Evolutionary conservation across 1,140 invertebrate genomes (phyloP).

Genomic region (Meloidogyne floridensis): DNA sequence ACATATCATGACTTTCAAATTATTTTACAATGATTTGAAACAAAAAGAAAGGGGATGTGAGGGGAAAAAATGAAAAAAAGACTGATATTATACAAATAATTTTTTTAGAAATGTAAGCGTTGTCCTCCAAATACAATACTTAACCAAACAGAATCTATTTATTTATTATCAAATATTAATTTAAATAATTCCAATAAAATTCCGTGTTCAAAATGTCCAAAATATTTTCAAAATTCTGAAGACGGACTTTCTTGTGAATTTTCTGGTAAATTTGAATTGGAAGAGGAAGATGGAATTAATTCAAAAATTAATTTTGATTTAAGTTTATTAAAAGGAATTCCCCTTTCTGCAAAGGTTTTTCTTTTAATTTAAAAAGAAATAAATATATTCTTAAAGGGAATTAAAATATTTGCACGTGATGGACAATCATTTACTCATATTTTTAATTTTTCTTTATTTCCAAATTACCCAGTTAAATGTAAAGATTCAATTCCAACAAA

Average conservation of each 20-base stretch:
- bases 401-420: slow-evolving; percentile 70
- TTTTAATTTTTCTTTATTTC: slow-evolving; percentile 72
- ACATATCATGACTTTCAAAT: too few species aligned
- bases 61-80: too few species aligned
- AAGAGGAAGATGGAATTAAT: slow-evolving; percentile 45
- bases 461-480: slow-evolving; percentile 52
- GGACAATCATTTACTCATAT: slow-evolving; percentile 72
- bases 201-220: slow-evolving; percentile 41
- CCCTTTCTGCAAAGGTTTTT: slow-evolving; percentile 9
- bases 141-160: slow-evolving; percentile 9
- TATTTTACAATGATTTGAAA: too few species aligned
- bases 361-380: too few species aligned
- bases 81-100: too few species aligned
- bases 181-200: background rate
- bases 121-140: slow-evolving; percentile 39
- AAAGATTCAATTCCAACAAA: slow-evolving; percentile 19
- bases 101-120: slow-evolving; percentile 18
- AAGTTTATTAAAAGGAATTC: background rate
- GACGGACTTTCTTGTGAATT: slow-evolving; percentile 45
- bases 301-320: slow-evolving; percentile 30
- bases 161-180: background rate
- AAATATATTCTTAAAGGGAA: slow-evolving; percentile 56
- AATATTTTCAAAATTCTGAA: slow-evolving; percentile 46
- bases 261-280: slow-evolving; percentile 51
- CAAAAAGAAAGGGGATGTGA: too few species aligned